phyloP scores from a whole-genome alignment of 2,797 vertebrate species.

The Atherinosoma microstoma region DNA sequence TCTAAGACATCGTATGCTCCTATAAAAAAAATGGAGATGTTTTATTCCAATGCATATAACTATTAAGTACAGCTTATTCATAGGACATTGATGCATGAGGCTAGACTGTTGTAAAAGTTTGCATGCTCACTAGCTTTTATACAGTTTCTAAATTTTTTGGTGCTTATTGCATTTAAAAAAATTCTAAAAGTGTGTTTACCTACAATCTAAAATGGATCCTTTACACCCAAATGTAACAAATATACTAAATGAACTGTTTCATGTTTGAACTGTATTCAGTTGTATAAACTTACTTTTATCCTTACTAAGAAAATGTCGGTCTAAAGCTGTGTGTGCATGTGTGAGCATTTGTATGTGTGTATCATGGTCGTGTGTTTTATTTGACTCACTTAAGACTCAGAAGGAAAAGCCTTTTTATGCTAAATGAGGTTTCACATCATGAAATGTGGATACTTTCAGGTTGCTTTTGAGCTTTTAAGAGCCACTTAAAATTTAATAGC shows the following conservation, averaged over 20 bases:
- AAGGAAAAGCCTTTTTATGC: not conserved
- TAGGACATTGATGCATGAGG: not conserved
- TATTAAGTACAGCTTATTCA: not conserved
- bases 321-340: not conserved
- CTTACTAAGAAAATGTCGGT: not conserved
- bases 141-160: not conserved
- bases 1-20: conserved; percentile 96
- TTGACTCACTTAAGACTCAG: conserved; percentile 8
- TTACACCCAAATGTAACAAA: not conserved
- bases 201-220: not conserved
- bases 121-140: not conserved
- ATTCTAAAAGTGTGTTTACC: not conserved
- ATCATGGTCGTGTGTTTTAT: not conserved
- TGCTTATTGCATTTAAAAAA: not conserved
- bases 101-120: not conserved
- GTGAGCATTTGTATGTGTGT: not conserved
- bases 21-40: conserved; percentile 49
- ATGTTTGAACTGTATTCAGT: not conserved
- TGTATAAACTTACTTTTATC: not conserved
- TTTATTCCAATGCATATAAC: not conserved
- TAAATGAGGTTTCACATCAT: not conserved
- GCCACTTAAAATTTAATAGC: not conserved
- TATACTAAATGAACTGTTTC: not conserved
- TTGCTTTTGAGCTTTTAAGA: conserved; percentile 1
- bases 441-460: not conserved